Evolutionary conservation across 2,113 vertebrate species (phyloP).

Genomic region (Euleptes europaea): DNA sequence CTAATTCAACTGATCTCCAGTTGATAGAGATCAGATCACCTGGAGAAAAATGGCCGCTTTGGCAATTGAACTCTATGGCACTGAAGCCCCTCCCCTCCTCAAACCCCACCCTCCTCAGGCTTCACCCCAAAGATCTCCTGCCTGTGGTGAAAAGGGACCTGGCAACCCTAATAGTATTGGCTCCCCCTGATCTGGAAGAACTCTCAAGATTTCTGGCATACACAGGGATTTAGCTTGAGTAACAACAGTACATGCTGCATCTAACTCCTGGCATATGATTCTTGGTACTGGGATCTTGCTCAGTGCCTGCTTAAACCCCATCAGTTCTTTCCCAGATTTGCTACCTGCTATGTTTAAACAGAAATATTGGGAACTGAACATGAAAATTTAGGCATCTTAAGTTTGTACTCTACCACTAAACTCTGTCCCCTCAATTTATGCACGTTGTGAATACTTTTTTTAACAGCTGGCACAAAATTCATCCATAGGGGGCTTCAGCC

Average conservation of each 20-base stretch:
- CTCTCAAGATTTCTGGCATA: neutral
- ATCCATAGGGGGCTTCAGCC: conserved; percentile 23
- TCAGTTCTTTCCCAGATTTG: accelerated
- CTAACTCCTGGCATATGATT: neutral
- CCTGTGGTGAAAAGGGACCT: too few species aligned
- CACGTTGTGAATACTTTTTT: neutral
- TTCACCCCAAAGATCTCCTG: too few species aligned
- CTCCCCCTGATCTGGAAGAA: neutral
- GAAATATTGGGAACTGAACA: neutral
- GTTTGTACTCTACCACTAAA: neutral
- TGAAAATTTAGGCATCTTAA: neutral
- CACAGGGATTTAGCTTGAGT: neutral
- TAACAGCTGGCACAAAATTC: neutral
- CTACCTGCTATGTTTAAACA: neutral
- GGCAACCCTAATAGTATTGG: too few species aligned
- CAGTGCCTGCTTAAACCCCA: neutral
- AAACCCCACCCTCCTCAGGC: too few species aligned
- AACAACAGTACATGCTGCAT: too few species aligned
- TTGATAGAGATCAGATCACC: too few species aligned
- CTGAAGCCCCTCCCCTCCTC: too few species aligned
- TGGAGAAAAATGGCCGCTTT: too few species aligned
- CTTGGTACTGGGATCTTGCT: neutral
- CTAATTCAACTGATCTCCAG: too few species aligned
- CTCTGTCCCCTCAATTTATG: neutral
- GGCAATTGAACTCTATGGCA: too few species aligned